These are phyloP conservation scores for Psococerastis gibbosa DNA, from an alignment of 2,888 invertebrate genomes.

Conservation along the genomic window DNA sequence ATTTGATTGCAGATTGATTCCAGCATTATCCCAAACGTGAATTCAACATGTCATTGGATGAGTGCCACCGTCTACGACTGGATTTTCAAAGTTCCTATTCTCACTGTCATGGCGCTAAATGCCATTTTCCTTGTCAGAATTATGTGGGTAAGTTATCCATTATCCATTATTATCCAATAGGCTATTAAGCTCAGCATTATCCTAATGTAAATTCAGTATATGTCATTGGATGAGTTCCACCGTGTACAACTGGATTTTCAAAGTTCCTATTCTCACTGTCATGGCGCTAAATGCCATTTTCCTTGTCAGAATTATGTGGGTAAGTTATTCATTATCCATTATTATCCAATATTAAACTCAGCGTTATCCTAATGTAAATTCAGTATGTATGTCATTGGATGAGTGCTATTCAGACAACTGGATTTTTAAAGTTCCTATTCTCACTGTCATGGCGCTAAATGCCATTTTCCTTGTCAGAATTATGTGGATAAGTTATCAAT, in stretches of 20 bases:
- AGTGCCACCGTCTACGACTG: slow-evolving; percentile 62
- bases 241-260: slow-evolving; percentile 24
- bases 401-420: slow-evolving; percentile 42
- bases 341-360: no score
- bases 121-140: not conserved
- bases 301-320: slow-evolving; percentile 13
- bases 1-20: slow-evolving; percentile 17
- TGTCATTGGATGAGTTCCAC: slow-evolving; percentile 67
- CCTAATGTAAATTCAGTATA: slow-evolving; percentile 14
- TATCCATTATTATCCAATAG: no score
- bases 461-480: not conserved
- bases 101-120: not conserved
- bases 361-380: slow-evolving; percentile 7
- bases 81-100: slow-evolving; percentile 44
- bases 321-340: slow-evolving; percentile 20
- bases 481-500: slow-evolving; percentile 14
- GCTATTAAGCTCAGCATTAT: slow-evolving; percentile 4
- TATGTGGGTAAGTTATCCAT: slow-evolving; percentile 20
- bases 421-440: not conserved
- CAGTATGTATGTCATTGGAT: slow-evolving; percentile 51
- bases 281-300: not conserved
- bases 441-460: not conserved
- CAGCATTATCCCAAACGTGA: slow-evolving; percentile 4
- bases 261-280: not conserved
- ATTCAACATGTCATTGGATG: slow-evolving; percentile 55